Percentiles rank a stretch among this genome's conserved stretches.
Evolutionary conservation across 2,888 invertebrate species (phyloP).

Genomic region (Hipparchia semele): DNA sequence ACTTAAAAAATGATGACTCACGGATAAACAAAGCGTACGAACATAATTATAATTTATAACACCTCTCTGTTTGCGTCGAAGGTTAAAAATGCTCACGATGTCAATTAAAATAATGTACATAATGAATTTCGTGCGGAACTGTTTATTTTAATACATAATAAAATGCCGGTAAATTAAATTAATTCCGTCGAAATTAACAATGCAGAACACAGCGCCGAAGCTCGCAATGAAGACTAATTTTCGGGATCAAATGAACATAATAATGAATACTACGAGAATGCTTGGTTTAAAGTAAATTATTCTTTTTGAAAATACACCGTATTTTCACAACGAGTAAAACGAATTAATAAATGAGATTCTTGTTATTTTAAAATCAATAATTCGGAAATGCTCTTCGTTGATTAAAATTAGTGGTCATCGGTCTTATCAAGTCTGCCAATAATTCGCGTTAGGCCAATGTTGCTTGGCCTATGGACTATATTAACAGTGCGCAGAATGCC

Average conservation of each 20-base stretch:
- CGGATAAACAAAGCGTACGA: background rate
- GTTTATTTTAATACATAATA: conserved; percentile 22
- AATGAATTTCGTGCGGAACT: conserved; percentile 7
- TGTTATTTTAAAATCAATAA: conserved; percentile 5
- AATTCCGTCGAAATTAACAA: conserved; percentile 20
- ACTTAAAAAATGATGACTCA: background rate
- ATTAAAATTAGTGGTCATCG: background rate
- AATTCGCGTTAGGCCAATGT: too few species aligned
- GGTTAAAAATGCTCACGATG: background rate
- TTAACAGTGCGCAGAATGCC: too few species aligned
- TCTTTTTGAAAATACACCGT: conserved; percentile 12
- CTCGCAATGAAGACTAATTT: conserved; percentile 20
- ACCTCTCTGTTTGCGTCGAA: too few species aligned
- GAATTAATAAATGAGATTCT: background rate
- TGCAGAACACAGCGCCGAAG: conserved; percentile 13
- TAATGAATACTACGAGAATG: conserved; percentile 11
- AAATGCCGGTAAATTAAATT: conserved; percentile 19
- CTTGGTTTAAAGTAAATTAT: background rate
- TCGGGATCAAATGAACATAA: conserved; percentile 19
- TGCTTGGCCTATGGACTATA: too few species aligned
- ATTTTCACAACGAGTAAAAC: conserved; percentile 3
- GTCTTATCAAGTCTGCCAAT: too few species aligned
- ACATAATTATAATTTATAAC: too few species aligned
- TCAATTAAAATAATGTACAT: background rate
- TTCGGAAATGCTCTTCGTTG: background rate